Percentiles rank a stretch among this genome's conserved stretches.
Evolutionary conservation across 2,113 vertebrate genomes (phyloP).

Genomic region (Oreochromis tanganicae): DNA sequence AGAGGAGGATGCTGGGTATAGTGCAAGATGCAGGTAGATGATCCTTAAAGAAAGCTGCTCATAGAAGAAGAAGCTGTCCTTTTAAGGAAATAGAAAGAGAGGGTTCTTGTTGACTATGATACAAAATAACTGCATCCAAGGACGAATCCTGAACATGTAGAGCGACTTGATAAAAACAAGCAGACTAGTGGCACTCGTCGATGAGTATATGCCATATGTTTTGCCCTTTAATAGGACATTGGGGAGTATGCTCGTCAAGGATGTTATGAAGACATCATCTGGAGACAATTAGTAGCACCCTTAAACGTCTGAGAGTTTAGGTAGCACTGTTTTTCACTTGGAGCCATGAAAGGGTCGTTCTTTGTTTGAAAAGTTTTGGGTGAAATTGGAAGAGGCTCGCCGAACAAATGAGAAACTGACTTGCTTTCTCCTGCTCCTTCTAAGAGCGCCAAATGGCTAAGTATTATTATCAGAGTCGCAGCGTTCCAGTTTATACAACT

Average conservation of each 20-base stretch:
- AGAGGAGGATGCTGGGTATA: not conserved
- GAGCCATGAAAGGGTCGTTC: not conserved
- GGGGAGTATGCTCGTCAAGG: not conserved
- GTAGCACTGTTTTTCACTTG: not conserved
- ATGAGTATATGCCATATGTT: not conserved
- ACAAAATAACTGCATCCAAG: not conserved
- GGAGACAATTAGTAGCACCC: constrained; percentile 11
- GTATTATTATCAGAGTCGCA: constrained; percentile 7
- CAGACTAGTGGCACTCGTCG: not conserved
- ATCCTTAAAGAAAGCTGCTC: not conserved
- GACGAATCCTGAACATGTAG: not conserved
- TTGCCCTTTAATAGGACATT: not conserved
- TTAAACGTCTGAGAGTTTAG: not conserved
- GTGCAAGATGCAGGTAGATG: not conserved
- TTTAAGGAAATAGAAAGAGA: not conserved
- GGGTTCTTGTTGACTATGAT: not conserved
- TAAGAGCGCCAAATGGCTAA: not conserved
- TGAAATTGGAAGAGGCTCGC: not conserved
- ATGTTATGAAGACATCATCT: constrained; percentile 17
- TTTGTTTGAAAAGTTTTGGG: not conserved
- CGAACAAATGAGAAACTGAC: not conserved
- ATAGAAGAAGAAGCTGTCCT: not conserved
- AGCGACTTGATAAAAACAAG: not conserved
- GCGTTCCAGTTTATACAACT: constrained; percentile 37
- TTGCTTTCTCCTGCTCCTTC: not conserved